Evolutionary conservation across 2,888 invertebrate species (phyloP).

Genomic region (Limnephilus auricula): DNA sequence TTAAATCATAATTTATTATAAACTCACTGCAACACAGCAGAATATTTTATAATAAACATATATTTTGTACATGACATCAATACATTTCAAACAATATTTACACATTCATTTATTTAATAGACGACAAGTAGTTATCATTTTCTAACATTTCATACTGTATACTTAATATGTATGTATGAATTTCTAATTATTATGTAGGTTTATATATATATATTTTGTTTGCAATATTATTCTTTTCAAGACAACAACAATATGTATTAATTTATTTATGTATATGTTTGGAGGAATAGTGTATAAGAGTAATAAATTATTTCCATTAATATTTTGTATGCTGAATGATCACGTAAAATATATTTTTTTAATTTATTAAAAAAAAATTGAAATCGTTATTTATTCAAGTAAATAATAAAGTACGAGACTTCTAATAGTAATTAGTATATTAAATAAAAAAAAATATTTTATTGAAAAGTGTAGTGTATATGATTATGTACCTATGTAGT

Average conservation of each 20-base stretch:
- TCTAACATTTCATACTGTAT: background rate
- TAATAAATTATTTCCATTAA: background rate
- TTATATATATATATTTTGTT: background rate
- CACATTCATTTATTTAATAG: background rate
- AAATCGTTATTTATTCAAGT: too few species aligned
- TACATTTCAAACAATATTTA: background rate
- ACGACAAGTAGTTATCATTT: background rate
- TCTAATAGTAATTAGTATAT: too few species aligned
- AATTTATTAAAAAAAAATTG: too few species aligned
- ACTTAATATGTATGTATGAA: background rate
- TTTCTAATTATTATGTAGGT: background rate
- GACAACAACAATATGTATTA: background rate
- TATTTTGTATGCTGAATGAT: background rate
- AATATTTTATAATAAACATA: constrained; percentile 31
- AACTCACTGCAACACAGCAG: constrained; percentile 38
- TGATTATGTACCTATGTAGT: too few species aligned
- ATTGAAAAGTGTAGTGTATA: too few species aligned
- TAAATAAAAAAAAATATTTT: too few species aligned
- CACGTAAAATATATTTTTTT: background rate
- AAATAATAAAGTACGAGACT: too few species aligned
- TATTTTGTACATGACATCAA: constrained; percentile 15
- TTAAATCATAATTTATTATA: constrained; percentile 29
- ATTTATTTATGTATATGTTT: background rate
- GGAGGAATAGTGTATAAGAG: background rate
- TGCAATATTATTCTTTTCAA: background rate